These are phyloP conservation scores for Pristionchus maxplancki DNA, from an alignment of 2,888 invertebrate species.

Conservation along the genomic window DNA sequence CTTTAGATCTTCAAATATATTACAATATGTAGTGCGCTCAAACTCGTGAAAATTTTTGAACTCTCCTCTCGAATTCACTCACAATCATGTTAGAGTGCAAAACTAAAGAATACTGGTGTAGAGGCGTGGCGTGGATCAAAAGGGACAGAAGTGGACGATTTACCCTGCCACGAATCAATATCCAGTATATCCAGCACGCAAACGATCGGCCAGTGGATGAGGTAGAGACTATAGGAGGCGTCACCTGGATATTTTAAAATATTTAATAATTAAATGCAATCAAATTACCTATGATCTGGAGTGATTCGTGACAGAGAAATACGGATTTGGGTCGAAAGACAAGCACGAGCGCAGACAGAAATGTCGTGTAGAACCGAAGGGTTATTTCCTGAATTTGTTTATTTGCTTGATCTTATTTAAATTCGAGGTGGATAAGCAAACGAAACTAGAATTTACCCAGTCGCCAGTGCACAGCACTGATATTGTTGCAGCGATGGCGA, in stretches of 20 bases:
- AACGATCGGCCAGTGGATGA: slow-evolving; percentile 22
- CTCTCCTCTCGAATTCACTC: no score
- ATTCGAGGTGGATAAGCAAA: no score
- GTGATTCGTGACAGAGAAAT: neutral
- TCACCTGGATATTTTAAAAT: neutral
- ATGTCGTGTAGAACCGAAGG: neutral
- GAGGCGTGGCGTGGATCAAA: no score
- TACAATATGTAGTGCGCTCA: no score
- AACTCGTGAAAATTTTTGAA: no score
- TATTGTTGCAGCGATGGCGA: neutral
- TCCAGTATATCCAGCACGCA: neutral
- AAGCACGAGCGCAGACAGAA: neutral
- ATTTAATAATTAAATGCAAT: no score
- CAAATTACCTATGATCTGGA: neutral
- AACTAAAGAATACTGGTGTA: no score
- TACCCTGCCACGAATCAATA: neutral
- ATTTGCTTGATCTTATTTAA: neutral
- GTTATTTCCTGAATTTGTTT: neutral
- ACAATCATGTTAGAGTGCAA: no score
- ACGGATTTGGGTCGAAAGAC: neutral
- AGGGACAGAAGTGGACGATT: no score
- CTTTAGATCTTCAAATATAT: no score
- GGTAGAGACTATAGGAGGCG: slow-evolving; percentile 11
- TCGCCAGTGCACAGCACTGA: neutral
- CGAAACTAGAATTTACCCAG: no score